Evolutionary conservation across 2,113 vertebrate species (phyloP).

Genomic region (Dissostichus mawsoni): DNA sequence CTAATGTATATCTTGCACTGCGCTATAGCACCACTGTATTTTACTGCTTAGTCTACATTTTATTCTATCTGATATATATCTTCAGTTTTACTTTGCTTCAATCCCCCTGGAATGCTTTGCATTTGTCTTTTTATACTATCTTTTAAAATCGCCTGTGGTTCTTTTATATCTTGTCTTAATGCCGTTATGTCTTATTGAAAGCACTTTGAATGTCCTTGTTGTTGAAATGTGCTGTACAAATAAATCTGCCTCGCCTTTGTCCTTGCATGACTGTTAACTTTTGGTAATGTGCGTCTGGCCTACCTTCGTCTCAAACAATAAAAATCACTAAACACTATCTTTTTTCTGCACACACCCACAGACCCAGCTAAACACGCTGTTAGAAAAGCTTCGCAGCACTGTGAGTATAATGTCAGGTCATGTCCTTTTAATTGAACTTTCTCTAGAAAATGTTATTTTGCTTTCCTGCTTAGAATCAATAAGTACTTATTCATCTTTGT

Average conservation of each 20-base stretch:
- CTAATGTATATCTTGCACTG: too few species aligned
- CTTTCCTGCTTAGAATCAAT: background rate
- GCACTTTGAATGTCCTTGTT: background rate
- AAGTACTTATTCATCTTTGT: slow-evolving; percentile 11
- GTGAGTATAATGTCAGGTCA: slow-evolving; percentile 85
- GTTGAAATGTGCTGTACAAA: background rate
- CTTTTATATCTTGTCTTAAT: background rate
- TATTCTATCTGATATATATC: background rate
- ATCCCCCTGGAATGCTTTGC: background rate
- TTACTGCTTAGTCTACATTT: too few species aligned
- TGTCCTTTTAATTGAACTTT: background rate
- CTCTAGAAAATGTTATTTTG: background rate
- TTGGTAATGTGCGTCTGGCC: background rate
- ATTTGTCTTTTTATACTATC: background rate
- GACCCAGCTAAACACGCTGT: slow-evolving; percentile 96
- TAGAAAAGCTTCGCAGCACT: slow-evolving; percentile 97
- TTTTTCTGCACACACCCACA: slow-evolving; percentile 81
- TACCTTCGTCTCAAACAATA: background rate
- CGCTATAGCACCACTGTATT: too few species aligned
- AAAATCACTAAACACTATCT: slow-evolving; percentile 20
- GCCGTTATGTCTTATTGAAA: background rate
- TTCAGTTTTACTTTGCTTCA: background rate
- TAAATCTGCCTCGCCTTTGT: background rate
- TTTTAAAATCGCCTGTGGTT: background rate
- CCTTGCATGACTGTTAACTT: background rate